Evolutionary conservation across 2,888 invertebrate genomes (phyloP), one percentile per base, ranked within the genome.

Genomic region (Eupithecia insigniata): DNA sequence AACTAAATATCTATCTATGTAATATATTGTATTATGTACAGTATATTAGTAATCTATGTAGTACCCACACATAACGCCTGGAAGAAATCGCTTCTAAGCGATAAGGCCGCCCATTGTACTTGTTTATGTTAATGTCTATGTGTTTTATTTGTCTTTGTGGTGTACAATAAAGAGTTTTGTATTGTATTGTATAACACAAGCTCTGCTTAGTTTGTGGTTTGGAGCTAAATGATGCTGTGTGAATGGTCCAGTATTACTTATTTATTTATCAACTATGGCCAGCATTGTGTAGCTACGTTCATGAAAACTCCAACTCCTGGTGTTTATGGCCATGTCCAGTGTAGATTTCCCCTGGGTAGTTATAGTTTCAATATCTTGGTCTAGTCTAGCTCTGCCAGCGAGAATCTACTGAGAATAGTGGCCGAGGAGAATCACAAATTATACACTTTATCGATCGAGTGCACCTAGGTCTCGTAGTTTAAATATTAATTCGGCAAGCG

Each of bases 271-370:
- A 39, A 39, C 39, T 18, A n/a, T n/a, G 10, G 2, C 51, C 22
- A 58, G 14, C 58, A 2, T 28, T 58, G 16, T 43, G n/a, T 46
- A 36, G 61, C 69, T 43, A 0, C 61, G 30, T 51, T 61, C 46
- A 39, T 58, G 6, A 30, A 22, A 28, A 46, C 26, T 18, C 46
- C 26, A 7, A 10, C 30, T 32, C 66, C 55, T 55, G 8, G 22
- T 26, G 26, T 26, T 36, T 46, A 62, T 30, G 62, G 39, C 51
- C 55, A 55, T 26, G 73, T 70, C 62, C 30, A 28, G 39, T 22
- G 70, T 67, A 70, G 67, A 73, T 70, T 73, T 70, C 73, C 70
- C 70, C 51, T 32, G 73, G 73, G 73, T 26, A 12, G 43, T 64
- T 58, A 73, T 51, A 65, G 73, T 46, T 70, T 51, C 67, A 39